Evolutionary conservation across 1,140 invertebrate species (phyloP).

Genomic region (Scaptomyza hsui): DNA sequence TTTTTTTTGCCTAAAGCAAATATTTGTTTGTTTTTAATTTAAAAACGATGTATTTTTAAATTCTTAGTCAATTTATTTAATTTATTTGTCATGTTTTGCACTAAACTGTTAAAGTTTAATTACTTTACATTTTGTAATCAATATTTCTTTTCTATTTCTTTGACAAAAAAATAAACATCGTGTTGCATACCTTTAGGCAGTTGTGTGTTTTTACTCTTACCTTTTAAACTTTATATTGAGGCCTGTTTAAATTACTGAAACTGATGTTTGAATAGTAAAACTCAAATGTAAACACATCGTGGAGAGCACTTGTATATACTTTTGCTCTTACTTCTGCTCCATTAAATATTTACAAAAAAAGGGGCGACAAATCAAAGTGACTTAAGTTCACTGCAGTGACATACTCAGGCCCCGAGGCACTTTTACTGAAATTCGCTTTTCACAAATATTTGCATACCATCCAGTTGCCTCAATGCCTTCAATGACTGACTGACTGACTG

Average conservation of each 20-base stretch:
- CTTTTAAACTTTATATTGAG: neutral
- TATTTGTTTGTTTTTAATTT: too few relatives aligned
- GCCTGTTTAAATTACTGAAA: neutral
- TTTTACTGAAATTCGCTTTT: constrained; percentile 70
- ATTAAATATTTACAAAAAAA: constrained; percentile 77
- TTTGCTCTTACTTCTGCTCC: constrained; percentile 64
- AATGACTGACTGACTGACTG: constrained; percentile 23
- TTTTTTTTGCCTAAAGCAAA: too few relatives aligned
- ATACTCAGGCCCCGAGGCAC: constrained; percentile 53
- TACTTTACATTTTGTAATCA: neutral
- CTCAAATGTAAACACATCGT: constrained; percentile 35
- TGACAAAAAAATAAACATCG: neutral
- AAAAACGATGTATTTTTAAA: too few relatives aligned
- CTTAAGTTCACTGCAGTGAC: constrained; percentile 55
- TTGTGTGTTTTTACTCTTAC: neutral
- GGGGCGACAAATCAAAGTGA: constrained; percentile 73
- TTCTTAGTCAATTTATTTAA: too few relatives aligned
- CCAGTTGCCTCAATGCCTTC: constrained; percentile 19
- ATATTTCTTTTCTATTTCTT: neutral
- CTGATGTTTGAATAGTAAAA: constrained; percentile 32
- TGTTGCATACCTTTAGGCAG: neutral
- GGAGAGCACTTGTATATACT: constrained; percentile 5
- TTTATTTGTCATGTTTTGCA: too few relatives aligned
- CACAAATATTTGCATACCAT: constrained; percentile 76
- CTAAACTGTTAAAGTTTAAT: neutral